These are phyloP conservation scores for Cacatua alba DNA, from an alignment of 2,113 vertebrate genomes.

Conservation along the genomic window DNA sequence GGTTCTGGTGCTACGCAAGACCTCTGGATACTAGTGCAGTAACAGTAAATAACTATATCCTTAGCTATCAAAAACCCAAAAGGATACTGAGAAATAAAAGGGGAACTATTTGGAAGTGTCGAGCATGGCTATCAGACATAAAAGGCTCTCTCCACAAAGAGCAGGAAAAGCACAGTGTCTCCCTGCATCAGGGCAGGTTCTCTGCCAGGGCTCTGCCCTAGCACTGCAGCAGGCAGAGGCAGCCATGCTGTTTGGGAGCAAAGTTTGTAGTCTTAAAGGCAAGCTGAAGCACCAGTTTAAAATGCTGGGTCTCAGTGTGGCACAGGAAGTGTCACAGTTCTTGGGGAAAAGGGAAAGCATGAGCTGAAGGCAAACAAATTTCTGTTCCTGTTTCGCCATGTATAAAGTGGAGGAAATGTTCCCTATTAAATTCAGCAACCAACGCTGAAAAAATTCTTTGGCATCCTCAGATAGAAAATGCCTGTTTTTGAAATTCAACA, in stretches of 20 bases:
- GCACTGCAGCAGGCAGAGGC: background rate
- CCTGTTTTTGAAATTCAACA: no score
- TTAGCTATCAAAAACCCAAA: background rate
- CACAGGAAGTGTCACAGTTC: no score
- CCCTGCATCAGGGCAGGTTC: background rate
- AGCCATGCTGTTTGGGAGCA: background rate
- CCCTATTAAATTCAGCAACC: no score
- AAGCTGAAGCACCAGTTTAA: no score
- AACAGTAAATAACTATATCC: background rate
- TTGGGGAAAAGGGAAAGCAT: no score
- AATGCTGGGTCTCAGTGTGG: no score
- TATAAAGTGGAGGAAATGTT: no score
- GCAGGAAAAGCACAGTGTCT: background rate
- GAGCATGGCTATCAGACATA: background rate
- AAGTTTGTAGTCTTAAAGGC: background rate
- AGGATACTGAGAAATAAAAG: background rate
- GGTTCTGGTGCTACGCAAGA: background rate
- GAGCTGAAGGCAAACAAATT: no score
- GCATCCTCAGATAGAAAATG: no score
- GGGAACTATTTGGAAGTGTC: background rate
- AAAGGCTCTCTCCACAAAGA: background rate
- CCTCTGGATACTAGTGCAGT: background rate
- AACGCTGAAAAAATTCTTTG: no score
- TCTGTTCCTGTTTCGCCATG: no score
- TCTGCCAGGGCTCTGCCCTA: background rate